Evolutionary conservation across 2,113 vertebrate species (phyloP).

Genomic region (Tursiops truncatus): DNA sequence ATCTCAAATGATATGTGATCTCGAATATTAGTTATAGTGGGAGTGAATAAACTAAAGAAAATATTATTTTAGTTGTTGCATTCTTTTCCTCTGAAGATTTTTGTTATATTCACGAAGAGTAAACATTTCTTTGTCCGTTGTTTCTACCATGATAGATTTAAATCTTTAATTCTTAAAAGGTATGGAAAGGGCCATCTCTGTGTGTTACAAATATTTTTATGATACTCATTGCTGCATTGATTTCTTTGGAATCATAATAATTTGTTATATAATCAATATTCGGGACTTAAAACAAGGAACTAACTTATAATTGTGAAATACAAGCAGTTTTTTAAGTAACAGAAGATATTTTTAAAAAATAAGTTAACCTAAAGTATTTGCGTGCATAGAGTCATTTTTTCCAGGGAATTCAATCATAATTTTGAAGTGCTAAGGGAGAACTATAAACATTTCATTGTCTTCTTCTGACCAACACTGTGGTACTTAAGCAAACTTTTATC

Average conservation of each 20-base stretch:
- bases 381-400: not conserved
- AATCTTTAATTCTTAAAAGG: not conserved
- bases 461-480: not conserved
- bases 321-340: not conserved
- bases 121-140: not conserved
- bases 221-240: not conserved
- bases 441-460: not conserved
- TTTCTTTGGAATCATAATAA: not conserved
- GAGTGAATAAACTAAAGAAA: not conserved
- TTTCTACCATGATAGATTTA: not conserved
- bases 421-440: not conserved
- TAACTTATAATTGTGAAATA: not conserved
- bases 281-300: not conserved
- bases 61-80: not conserved
- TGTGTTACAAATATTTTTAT: not conserved
- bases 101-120: not conserved
- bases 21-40: not conserved
- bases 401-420: not conserved
- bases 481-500: not conserved
- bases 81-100: not conserved
- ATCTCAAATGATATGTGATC: not conserved
- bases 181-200: not conserved
- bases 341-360: not conserved
- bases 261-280: not conserved
- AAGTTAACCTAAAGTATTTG: not conserved